Conservation (phyloP, 2,888 invertebrate species). For the Clostera curtula region DNA sequence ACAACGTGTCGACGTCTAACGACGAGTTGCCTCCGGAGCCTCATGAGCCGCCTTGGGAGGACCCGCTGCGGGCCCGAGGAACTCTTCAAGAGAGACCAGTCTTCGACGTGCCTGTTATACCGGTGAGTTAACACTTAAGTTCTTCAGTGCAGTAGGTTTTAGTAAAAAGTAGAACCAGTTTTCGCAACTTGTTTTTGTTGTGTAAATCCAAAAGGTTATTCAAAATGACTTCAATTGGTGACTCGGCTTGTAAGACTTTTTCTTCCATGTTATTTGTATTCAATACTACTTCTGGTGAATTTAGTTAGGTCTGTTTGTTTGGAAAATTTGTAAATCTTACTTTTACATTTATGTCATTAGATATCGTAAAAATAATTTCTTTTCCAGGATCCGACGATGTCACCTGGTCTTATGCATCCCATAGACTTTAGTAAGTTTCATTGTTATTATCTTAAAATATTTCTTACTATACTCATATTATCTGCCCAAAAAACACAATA, state of each 20-base stretch:
- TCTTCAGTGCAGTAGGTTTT: too few species aligned
- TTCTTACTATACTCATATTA: too few species aligned
- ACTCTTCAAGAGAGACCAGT: conserved; percentile 25
- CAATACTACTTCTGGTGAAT: background rate
- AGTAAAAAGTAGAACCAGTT: too few species aligned
- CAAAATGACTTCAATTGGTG: too few species aligned
- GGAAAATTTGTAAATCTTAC: too few species aligned
- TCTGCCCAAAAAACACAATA: too few species aligned
- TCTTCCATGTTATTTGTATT: background rate
- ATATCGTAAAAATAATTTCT: conserved; percentile 4
- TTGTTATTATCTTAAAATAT: conserved; percentile 1
- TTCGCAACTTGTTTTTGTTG: too few species aligned
- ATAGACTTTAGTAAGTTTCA: conserved; percentile 67
- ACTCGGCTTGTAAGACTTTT: too few species aligned
- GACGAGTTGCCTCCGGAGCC: conserved; percentile 55
- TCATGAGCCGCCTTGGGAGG: conserved; percentile 40
- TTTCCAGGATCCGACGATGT: conserved; percentile 47
- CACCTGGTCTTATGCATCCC: conserved; percentile 47
- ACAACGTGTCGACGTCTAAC: conserved; percentile 70
- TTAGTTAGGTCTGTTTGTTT: too few species aligned
- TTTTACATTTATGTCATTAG: conserved; percentile 3
- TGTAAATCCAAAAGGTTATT: too few species aligned
- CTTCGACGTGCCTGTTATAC: conserved; percentile 29
- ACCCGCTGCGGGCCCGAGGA: conserved; percentile 34
- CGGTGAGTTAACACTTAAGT: conserved; percentile 23